Evolutionary conservation across 2,888 invertebrate species (phyloP), one percentile per base, ranked within the genome.

Genomic region (Phytoseiulus persimilis): DNA sequence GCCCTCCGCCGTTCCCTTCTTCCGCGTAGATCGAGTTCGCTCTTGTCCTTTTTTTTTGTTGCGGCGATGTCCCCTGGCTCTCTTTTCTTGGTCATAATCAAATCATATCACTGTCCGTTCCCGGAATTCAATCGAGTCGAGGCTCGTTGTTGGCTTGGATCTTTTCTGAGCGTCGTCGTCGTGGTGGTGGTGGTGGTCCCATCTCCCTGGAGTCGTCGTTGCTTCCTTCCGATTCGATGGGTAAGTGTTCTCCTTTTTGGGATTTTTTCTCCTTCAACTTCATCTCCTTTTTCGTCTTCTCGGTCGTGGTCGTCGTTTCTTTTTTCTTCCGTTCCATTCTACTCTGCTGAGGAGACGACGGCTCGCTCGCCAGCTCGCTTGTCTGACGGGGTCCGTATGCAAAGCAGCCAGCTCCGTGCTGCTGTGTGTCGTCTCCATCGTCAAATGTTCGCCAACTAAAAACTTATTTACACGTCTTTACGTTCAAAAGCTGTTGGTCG

Each of bases 21-120:
- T 65, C 65, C 18, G 11, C 65, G 65, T 65, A 65, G 65, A 65
- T 65, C 28, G 65, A 65, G 65, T 65, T 65, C 65, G 65, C 18
- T 65, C 65, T 3, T 65, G 46, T 46, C 14, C 46, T 65, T 18
- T 65, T 65, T 65, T 18, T 28, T 65, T 65, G 65, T 65, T 14
- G 65, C 65, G 65, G 65, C 65, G 65, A 23, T 65, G 65, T 65
- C 65, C 65, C 65, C 18, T 28, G 65, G 28, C 65, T 65, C 65
- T 65, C 28, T 65, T 65, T 23, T 14, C 18, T 65, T 65, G 65
- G 65, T 65, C 33, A 87, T 87, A 87, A 87, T 87, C 87, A 87
- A 33, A 87, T 87, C 87, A 87, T 87, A 87, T 87, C 87, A 87
- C 87, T 87, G 87, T 87, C 87, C 87, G 33, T 87, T 87, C 87